A percentile compares a stretch with the other conserved stretches of the same genome.
phyloP scores from a whole-genome alignment of 2,113 vertebrate species.

The Lagopus muta region DNA sequence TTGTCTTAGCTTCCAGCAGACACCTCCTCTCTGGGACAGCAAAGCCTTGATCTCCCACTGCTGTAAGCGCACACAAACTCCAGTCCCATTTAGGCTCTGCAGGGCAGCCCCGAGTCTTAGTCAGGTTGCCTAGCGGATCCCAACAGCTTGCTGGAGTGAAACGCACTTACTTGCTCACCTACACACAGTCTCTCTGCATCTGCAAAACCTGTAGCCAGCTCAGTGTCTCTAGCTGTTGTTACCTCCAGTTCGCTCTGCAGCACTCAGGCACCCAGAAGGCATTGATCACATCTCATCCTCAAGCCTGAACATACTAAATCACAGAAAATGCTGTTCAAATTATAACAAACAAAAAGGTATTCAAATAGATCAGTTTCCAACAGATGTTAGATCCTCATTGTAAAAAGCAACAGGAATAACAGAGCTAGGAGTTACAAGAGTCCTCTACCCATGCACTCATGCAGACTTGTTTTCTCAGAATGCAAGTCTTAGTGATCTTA shows the following conservation, averaged over 20 bases:
- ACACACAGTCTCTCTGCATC: neutral
- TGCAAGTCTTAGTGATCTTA: neutral
- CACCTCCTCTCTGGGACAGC: neutral
- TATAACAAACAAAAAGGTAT: neutral
- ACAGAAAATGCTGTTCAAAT: neutral
- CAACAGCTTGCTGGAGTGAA: constrained; percentile 11
- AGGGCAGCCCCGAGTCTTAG: neutral
- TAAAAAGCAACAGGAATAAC: neutral
- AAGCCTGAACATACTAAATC: neutral
- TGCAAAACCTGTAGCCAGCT: neutral
- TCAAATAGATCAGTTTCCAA: neutral
- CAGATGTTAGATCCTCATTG: neutral
- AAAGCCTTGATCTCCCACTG: neutral
- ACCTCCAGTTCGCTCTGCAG: neutral
- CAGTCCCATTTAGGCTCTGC: neutral
- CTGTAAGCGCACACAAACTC: neutral
- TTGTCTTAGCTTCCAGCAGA: constrained; percentile 3
- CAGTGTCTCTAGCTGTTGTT: neutral
- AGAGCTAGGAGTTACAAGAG: neutral
- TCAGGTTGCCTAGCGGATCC: neutral
- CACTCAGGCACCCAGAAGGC: neutral
- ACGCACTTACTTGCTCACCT: neutral
- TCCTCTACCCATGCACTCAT: neutral
- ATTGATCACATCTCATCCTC: neutral
- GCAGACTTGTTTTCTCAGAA: neutral